Conservation (phyloP, 2,888 invertebrate genomes). For the Callyntrura guangdongensis region DNA sequence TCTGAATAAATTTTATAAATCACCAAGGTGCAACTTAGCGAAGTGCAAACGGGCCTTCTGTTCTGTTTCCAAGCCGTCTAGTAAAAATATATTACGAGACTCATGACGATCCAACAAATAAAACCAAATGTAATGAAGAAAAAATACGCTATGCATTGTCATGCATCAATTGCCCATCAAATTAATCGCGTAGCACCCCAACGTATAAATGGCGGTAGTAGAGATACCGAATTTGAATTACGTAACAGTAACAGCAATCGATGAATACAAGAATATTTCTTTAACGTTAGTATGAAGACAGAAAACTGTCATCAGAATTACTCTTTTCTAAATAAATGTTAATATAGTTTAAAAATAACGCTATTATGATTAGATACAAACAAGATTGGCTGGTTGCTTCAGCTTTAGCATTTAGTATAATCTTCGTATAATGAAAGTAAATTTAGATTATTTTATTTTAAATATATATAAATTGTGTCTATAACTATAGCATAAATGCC, state of each 20-base stretch:
- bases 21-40: background rate
- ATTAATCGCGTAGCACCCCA: constrained; percentile 29
- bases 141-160: background rate
- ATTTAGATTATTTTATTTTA: background rate
- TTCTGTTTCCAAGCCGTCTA: background rate
- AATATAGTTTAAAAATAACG: constrained; percentile 1
- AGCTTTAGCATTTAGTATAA: background rate
- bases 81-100: background rate
- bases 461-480: background rate
- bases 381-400: constrained; percentile 7
- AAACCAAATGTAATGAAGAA: background rate
- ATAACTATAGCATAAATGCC: background rate
- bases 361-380: constrained; percentile 21
- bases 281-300: background rate
- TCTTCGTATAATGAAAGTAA: constrained; percentile 1
- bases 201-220: background rate
- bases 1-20: background rate
- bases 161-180: background rate
- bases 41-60: background rate
- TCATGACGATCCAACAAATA: background rate
- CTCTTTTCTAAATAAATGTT: background rate
- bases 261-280: background rate
- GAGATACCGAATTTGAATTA: background rate
- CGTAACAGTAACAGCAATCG: background rate
- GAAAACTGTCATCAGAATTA: background rate